Evolutionary conservation across 2,113 vertebrate species (phyloP).

Genomic region (Indri indri): DNA sequence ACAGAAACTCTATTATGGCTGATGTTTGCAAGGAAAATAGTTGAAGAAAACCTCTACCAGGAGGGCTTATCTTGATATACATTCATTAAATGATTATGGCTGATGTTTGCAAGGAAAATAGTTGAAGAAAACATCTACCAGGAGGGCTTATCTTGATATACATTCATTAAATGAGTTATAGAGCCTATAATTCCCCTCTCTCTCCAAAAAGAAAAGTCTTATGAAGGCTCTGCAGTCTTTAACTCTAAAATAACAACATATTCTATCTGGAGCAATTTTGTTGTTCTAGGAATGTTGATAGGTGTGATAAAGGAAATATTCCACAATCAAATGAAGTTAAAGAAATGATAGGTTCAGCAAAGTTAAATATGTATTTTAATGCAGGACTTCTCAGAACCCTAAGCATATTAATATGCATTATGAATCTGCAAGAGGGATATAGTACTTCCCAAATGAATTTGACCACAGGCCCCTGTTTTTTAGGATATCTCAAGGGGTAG

Average conservation of each 20-base stretch:
- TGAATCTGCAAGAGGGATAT: not conserved
- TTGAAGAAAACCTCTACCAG: not conserved
- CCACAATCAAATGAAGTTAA: not conserved
- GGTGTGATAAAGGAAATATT: not conserved
- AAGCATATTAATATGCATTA: not conserved
- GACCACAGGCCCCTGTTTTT: not conserved
- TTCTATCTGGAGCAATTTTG: not conserved
- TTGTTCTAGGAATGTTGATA: not conserved
- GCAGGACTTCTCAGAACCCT: not conserved
- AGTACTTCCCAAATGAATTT: not conserved
- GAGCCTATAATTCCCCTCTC: not conserved
- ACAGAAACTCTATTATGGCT: not conserved
- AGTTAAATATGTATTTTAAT: not conserved
- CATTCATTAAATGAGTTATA: slow-evolving; percentile 31
- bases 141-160: not conserved
- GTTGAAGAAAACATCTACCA: not conserved
- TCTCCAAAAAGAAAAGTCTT: slow-evolving; percentile 8
- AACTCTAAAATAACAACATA: slow-evolving; percentile 20
- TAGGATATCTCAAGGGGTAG: not conserved
- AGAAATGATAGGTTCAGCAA: not conserved
- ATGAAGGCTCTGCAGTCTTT: not conserved
- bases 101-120: slow-evolving; percentile 7
- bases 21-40: slow-evolving; percentile 3
- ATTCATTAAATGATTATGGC: not conserved
- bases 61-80: not conserved